Evolutionary conservation across 2,888 invertebrate genomes (phyloP), one percentile per base, ranked within the genome.

Genomic region (Sminthurides aquaticus): DNA sequence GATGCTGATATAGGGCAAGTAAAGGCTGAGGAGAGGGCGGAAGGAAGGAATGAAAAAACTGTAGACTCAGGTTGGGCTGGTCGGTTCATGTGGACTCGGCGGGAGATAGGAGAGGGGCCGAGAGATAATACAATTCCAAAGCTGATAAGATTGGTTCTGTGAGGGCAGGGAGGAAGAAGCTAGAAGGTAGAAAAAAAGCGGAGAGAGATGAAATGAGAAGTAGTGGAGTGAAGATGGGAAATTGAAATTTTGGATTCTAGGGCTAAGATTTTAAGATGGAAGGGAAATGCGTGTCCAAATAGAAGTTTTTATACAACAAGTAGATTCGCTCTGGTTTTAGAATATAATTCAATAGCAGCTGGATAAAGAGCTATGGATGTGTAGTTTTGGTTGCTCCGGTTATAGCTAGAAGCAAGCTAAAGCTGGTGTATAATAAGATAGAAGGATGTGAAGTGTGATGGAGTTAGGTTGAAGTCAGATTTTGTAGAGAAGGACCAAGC

Each of bases 61-160:
- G 15, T 34, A 34, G 15, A n/a, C n/a, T n/a, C n/a, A n/a, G n/a
- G n/a, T n/a, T n/a, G n/a, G n/a, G n/a, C n/a, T n/a, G n/a, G n/a
- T n/a, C n/a, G n/a, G n/a, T n/a, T n/a, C n/a, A n/a, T n/a, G n/a
- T n/a, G n/a, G n/a, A n/a, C n/a, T n/a, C n/a, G n/a, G n/a, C n/a
- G n/a, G n/a, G n/a, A n/a, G n/a, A n/a, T 34, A 15, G 43, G 15
- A 34, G 15, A 34, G 8, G 15, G 43, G 43, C 15, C 15, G 5
- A 11, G 8, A 64, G 62, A 65, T 69, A 69, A 69, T 69, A 66
- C 66, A 69, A 69, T 69, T 66, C 62, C 62, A 62, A 60, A 66
- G 49, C 60, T 69, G 69, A 68, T 69, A 68, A 69, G 69, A 68
- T 69, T 67, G 64, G 59, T 60, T 56, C 58, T 49, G 65, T 57